A percentile compares a stretch with the other conserved stretches of the same genome.
phyloP scores from a whole-genome alignment of 1,140 invertebrate genomes.

The Lordiphosa mommai region DNA sequence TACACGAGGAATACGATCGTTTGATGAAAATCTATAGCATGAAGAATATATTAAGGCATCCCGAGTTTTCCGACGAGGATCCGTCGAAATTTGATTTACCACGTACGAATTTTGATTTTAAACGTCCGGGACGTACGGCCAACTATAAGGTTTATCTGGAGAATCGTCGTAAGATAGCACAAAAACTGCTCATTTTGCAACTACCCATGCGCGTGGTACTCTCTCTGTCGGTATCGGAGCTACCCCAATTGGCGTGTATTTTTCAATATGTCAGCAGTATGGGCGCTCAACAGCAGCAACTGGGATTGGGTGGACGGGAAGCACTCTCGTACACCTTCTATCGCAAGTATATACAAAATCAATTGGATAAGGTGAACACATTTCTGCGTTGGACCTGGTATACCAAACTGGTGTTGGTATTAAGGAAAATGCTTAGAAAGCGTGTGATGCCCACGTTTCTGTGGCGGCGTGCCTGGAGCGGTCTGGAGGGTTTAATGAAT shows the following conservation, averaged over 20 bases:
- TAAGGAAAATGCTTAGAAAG: slow-evolving; percentile 75
- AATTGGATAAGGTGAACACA: slow-evolving; percentile 78
- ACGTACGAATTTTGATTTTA: slow-evolving; percentile 41
- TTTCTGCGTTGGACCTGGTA: slow-evolving; percentile 79
- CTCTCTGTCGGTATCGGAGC: slow-evolving; percentile 80
- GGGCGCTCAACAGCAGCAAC: slow-evolving; percentile 77
- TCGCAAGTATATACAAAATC: slow-evolving; percentile 63
- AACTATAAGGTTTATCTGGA: slow-evolving; percentile 82
- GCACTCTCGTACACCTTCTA: slow-evolving; percentile 67
- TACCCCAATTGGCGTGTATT: slow-evolving; percentile 78
- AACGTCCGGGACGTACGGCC: slow-evolving; percentile 81
- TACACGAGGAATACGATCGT: slow-evolving; percentile 67
- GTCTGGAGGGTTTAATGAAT: slow-evolving; percentile 80
- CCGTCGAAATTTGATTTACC: slow-evolving; percentile 52
- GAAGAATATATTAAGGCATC: slow-evolving; percentile 68
- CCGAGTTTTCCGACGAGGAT: slow-evolving; percentile 61
- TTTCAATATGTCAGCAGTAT: slow-evolving; percentile 79
- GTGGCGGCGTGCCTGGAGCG: slow-evolving; percentile 67
- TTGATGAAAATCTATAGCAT: slow-evolving; percentile 77
- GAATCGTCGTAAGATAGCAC: slow-evolving; percentile 81
- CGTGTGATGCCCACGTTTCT: slow-evolving; percentile 43
- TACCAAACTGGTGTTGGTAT: slow-evolving; percentile 69
- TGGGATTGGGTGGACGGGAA: slow-evolving; percentile 70
- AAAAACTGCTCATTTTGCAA: slow-evolving; percentile 82
- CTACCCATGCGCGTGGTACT: slow-evolving; percentile 83